Conservation (phyloP, 1,140 invertebrate species). For the Polypedilum pembai region DNA sequence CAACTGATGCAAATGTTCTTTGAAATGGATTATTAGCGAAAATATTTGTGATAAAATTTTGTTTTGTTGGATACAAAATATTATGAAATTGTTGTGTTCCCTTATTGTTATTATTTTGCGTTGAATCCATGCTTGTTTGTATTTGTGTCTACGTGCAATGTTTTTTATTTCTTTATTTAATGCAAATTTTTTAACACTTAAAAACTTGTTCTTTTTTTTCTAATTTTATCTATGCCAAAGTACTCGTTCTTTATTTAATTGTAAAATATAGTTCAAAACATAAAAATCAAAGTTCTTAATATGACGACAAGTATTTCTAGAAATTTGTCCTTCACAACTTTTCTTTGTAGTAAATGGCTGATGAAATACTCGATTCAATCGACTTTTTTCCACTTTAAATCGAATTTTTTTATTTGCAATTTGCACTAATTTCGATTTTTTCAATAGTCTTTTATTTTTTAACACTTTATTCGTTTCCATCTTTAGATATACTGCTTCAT, state of each 20-base stretch:
- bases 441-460: background rate
- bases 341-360: slow-evolving; percentile 16
- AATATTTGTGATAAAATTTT: background rate
- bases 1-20: slow-evolving; percentile 3
- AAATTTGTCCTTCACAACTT: background rate
- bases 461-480: background rate
- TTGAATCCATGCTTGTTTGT: too few relatives aligned
- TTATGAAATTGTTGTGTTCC: too few relatives aligned
- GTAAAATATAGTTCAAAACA: too few relatives aligned
- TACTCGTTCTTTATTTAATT: too few relatives aligned
- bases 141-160: background rate
- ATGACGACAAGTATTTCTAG: background rate
- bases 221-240: too few relatives aligned
- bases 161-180: background rate
- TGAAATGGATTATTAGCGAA: background rate
- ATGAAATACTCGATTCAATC: background rate
- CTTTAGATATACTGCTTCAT: background rate
- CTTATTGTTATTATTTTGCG: too few relatives aligned
- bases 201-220: too few relatives aligned
- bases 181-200: background rate
- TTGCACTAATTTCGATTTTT: background rate
- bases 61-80: too few relatives aligned
- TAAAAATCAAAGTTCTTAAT: too few relatives aligned
- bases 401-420: too few relatives aligned
- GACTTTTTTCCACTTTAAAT: background rate